These are phyloP conservation scores for Athalia rosae DNA, from an alignment of 2,888 invertebrate genomes.

Conservation along the genomic window DNA sequence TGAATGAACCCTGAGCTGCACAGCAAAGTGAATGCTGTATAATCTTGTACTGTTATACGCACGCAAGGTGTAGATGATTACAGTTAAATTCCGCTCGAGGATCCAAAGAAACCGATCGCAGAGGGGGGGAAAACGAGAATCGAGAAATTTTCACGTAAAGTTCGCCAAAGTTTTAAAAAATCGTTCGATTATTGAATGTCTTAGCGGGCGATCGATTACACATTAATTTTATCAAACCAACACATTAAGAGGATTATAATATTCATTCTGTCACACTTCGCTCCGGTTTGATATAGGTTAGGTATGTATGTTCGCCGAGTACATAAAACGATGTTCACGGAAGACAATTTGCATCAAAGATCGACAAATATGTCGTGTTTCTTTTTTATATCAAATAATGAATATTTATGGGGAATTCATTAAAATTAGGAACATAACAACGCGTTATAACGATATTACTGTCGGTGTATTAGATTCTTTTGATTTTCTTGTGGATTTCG, in stretches of 20 bases:
- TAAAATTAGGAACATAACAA: background rate
- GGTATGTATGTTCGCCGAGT: background rate
- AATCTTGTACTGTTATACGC: conserved; percentile 35
- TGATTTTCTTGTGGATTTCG: background rate
- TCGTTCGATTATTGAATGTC: background rate
- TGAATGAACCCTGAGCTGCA: conserved; percentile 60
- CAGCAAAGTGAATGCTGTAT: conserved; percentile 53
- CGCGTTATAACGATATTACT: too few species aligned
- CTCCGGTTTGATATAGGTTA: background rate
- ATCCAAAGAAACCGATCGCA: background rate
- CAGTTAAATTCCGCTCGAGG: conserved; percentile 28
- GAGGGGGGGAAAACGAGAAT: background rate
- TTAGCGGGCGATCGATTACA: background rate
- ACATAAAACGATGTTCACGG: background rate
- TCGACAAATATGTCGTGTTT: conserved; percentile 6
- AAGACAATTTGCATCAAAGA: conserved; percentile 1
- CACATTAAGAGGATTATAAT: background rate
- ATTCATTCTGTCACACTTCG: too few species aligned
- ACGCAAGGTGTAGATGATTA: conserved; percentile 34
- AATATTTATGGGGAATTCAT: background rate
- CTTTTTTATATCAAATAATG: background rate
- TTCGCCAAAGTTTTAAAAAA: background rate
- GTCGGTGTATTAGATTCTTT: background rate
- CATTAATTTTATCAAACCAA: background rate
- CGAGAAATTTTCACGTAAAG: background rate